Percentiles rank a stretch among this genome's conserved stretches.
Conservation (phyloP, 92 coral and sea anemone genomes). For the Ricordea florida region DNA sequence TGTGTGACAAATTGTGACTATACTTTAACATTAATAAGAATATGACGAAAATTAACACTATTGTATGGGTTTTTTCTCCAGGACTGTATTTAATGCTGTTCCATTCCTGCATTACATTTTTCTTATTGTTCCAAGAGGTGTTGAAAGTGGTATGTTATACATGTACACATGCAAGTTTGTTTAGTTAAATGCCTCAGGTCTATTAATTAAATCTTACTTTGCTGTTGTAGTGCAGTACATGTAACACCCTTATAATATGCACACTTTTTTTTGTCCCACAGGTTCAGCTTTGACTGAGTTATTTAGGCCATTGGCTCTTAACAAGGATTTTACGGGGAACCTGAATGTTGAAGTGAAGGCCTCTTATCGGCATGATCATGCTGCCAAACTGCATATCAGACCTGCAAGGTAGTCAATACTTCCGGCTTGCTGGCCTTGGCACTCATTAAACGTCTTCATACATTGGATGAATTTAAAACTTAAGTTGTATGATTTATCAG, state of each 20-base stretch:
- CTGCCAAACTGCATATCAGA: conserved; percentile 88
- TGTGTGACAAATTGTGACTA: no score
- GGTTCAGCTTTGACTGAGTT: conserved; percentile 76
- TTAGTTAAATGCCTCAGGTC: no score
- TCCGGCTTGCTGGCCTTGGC: no score
- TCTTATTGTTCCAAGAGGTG: conserved; percentile 75
- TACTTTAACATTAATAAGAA: no score
- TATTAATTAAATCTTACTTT: no score
- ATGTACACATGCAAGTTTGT: no score
- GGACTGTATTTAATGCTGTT: conserved; percentile 98
- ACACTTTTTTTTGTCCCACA: background rate
- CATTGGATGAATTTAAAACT: no score
- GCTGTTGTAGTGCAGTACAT: no score
- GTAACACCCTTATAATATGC: no score
- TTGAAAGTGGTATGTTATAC: conserved; percentile 67
- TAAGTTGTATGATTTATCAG: no score
- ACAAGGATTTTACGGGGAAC: conserved; percentile 67
- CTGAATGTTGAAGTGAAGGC: conserved; percentile 80
- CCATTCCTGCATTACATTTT: conserved; percentile 90
- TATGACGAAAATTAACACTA: background rate
- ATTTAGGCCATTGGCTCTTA: conserved; percentile 67
- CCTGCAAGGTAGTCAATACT: conserved; percentile 93
- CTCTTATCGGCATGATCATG: conserved; percentile 92
- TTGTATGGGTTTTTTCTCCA: background rate
- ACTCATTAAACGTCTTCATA: no score